A percentile compares a stretch with the other conserved stretches of the same genome.
Evolutionary conservation across 2,888 invertebrate genomes (phyloP).

Genomic region (Tillus elongatus): DNA sequence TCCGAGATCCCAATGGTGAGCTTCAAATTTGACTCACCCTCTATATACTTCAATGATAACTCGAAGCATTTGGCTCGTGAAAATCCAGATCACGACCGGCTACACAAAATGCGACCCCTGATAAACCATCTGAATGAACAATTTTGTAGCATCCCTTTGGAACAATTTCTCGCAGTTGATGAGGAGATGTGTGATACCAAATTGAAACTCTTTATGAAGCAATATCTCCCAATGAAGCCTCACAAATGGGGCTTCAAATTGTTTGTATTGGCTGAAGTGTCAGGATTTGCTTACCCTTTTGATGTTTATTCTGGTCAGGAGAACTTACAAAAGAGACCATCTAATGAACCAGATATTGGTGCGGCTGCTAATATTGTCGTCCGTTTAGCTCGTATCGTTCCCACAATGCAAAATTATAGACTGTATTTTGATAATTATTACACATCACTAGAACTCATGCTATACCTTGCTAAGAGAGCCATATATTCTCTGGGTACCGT

Average conservation of each 20-base stretch:
- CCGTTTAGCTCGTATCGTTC: slow-evolving; percentile 27
- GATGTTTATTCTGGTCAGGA: slow-evolving; percentile 29
- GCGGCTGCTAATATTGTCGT: slow-evolving; percentile 30
- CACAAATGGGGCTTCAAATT: slow-evolving; percentile 34
- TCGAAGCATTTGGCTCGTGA: not conserved
- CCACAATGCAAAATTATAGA: slow-evolving; percentile 26
- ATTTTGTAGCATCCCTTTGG: not conserved
- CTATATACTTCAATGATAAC: slow-evolving; percentile 3
- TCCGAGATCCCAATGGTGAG: too few species aligned
- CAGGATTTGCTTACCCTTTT: slow-evolving; percentile 29
- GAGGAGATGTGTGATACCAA: not conserved
- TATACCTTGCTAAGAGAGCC: slow-evolving; percentile 25
- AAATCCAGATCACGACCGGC: not conserved
- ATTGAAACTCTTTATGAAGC: not conserved
- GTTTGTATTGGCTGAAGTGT: slow-evolving; percentile 25
- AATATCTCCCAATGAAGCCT: slow-evolving; percentile 30
- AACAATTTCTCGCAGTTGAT: not conserved
- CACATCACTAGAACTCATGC: slow-evolving; percentile 25
- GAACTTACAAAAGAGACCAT: slow-evolving; percentile 19
- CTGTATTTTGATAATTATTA: slow-evolving; percentile 34
- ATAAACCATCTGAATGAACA: not conserved
- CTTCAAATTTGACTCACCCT: too few species aligned
- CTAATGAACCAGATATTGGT: slow-evolving; percentile 29
- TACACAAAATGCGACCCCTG: not conserved
- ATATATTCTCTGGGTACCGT: slow-evolving; percentile 30